Evolutionary conservation across 2,888 invertebrate genomes (phyloP).

Genomic region (Cephus pulcher): DNA sequence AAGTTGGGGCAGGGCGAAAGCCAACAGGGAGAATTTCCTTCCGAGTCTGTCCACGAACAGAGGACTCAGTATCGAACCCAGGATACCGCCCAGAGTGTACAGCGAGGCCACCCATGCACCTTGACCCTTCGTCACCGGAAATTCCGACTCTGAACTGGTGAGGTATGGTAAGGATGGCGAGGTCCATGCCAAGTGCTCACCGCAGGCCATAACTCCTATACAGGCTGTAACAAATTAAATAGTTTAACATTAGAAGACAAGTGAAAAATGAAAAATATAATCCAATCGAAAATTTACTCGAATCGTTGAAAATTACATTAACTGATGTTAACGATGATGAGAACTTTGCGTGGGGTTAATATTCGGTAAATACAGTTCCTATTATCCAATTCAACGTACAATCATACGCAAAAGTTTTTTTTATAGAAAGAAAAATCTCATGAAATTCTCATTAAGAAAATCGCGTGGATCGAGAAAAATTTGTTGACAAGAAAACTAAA

Average conservation of each 20-base stretch:
- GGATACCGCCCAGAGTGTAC: constrained; percentile 50
- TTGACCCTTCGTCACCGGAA: constrained; percentile 47
- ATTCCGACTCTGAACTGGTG: constrained; percentile 39
- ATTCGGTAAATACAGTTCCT: too few relatives aligned
- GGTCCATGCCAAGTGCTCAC: constrained; percentile 55
- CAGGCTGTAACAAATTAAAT: constrained; percentile 40
- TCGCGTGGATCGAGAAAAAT: too few relatives aligned
- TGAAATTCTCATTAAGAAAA: too few relatives aligned
- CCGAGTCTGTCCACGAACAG: constrained; percentile 51
- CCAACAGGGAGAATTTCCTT: constrained; percentile 50
- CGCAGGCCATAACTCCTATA: constrained; percentile 52
- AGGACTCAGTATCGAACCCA: constrained; percentile 50
- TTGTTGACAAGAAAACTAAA: too few relatives aligned
- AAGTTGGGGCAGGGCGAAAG: constrained; percentile 50
- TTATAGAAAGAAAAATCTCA: too few relatives aligned
- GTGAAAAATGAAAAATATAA: neutral
- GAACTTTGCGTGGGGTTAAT: too few relatives aligned
- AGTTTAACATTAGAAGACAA: neutral
- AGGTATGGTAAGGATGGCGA: constrained; percentile 55
- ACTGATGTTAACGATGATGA: too few relatives aligned
- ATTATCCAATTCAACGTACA: too few relatives aligned
- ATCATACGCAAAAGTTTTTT: too few relatives aligned
- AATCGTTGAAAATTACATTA: too few relatives aligned
- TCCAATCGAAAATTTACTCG: neutral
- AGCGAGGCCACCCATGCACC: constrained; percentile 56